phyloP scores from a whole-genome alignment of 2,113 vertebrate genomes.

The Atlantisia rogersi region DNA sequence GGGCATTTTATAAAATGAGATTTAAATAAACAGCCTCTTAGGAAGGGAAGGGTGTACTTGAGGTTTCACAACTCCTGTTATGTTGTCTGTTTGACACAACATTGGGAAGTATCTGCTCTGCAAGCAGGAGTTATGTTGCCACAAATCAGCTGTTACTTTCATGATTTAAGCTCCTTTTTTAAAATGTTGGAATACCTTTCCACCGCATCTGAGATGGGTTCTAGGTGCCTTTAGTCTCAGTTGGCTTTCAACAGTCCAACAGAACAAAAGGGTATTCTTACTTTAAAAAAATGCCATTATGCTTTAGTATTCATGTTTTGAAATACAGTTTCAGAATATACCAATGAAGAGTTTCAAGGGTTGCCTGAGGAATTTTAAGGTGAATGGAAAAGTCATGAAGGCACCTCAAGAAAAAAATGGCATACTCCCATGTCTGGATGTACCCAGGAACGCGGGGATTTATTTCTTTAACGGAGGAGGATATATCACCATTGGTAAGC shows the following conservation, averaged over 20 bases:
- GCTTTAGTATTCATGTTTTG: neutral
- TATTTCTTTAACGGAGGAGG: slow-evolving; percentile 88
- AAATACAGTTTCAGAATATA: slow-evolving; percentile 78
- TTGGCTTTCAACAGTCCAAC: neutral
- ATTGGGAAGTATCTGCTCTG: neutral
- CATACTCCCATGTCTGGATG: slow-evolving; percentile 83
- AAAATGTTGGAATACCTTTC: neutral
- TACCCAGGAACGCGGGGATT: slow-evolving; percentile 80
- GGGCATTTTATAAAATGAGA: neutral
- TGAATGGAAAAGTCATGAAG: slow-evolving; percentile 78
- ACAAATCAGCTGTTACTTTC: neutral
- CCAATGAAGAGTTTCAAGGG: slow-evolving; percentile 85
- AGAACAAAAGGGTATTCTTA: neutral
- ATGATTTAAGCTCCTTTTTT: neutral
- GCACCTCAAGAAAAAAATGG: slow-evolving; percentile 75
- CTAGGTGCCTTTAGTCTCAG: neutral
- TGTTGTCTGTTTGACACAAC: neutral
- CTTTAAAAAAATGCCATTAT: neutral
- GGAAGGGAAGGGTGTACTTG: neutral
- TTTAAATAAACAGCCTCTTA: neutral
- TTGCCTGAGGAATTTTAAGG: slow-evolving; percentile 87
- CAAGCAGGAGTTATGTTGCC: neutral
- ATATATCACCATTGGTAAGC: slow-evolving; percentile 83
- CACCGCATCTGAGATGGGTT: neutral
- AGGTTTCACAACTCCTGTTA: neutral